Evolutionary conservation across 2,113 vertebrate species (phyloP).

Genomic region (Ascaphus truei): DNA sequence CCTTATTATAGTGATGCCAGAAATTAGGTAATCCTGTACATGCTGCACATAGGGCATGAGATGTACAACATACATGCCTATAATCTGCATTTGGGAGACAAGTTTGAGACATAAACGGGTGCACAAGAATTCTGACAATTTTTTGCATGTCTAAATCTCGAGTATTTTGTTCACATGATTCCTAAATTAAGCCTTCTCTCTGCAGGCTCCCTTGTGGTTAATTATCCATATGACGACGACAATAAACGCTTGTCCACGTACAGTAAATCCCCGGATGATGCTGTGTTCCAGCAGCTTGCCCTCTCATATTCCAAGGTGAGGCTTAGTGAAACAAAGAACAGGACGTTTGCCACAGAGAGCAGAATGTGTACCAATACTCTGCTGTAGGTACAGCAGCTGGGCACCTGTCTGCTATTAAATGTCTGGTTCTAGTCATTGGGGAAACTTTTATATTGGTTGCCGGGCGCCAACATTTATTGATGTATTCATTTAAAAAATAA

Average conservation of each 20-base stretch:
- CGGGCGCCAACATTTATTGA: neutral
- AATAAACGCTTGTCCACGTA: constrained; percentile 66
- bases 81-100: too few species aligned
- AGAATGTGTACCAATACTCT: too few species aligned
- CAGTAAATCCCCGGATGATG: constrained; percentile 85
- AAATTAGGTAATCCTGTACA: too few species aligned
- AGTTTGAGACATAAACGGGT: too few species aligned
- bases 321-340: neutral
- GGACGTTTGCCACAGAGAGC: neutral
- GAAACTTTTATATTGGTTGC: neutral
- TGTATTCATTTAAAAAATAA: too few species aligned
- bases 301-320: constrained; percentile 87
- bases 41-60: too few species aligned
- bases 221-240: constrained; percentile 92
- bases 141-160: too few species aligned
- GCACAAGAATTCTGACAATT: too few species aligned
- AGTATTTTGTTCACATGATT: neutral
- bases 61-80: too few species aligned
- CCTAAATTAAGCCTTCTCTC: constrained; percentile 21
- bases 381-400: neutral
- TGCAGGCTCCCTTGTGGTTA: constrained; percentile 91
- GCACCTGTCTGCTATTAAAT: neutral
- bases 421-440: neutral
- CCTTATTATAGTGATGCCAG: too few species aligned
- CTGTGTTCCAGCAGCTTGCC: constrained; percentile 80